Conservation (phyloP, 2,888 invertebrate species). For the Napeogenes sylphis region DNA sequence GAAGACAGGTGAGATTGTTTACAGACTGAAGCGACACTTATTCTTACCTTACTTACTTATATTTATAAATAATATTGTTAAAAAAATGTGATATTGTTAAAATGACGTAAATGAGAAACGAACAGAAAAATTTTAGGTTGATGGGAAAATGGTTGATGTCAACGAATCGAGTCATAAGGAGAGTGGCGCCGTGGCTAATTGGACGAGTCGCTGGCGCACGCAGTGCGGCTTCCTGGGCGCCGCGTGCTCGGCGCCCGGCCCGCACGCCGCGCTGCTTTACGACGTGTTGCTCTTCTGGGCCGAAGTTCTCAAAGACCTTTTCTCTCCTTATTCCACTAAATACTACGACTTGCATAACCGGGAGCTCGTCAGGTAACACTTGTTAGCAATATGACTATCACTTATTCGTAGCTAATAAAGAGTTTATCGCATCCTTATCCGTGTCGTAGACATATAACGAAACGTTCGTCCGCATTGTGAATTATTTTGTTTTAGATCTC, state of each 20-base stretch:
- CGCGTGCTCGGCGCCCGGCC: conserved; percentile 33
- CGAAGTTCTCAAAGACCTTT: conserved; percentile 42
- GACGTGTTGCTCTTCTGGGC: conserved; percentile 60
- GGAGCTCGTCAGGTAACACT: conserved; percentile 41
- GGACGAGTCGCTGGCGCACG: conserved; percentile 39
- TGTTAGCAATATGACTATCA: background rate
- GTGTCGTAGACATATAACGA: background rate
- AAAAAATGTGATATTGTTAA: no score
- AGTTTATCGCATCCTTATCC: no score
- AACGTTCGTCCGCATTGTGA: background rate
- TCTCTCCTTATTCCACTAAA: conserved; percentile 41
- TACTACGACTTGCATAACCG: conserved; percentile 52
- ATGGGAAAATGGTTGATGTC: background rate
- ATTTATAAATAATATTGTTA: no score
- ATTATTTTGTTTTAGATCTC: conserved; percentile 36
- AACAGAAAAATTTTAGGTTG: background rate
- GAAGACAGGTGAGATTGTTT: no score
- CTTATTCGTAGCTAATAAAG: no score
- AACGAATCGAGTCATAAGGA: background rate
- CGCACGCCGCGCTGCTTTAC: conserved; percentile 57
- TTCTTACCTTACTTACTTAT: no score
- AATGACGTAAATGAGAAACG: background rate
- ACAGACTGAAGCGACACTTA: no score
- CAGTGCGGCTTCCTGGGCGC: conserved; percentile 23
- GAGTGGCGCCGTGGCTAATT: conserved; percentile 21